Conservation (phyloP, 2,888 invertebrate species). For the Isoperla grammatica region DNA sequence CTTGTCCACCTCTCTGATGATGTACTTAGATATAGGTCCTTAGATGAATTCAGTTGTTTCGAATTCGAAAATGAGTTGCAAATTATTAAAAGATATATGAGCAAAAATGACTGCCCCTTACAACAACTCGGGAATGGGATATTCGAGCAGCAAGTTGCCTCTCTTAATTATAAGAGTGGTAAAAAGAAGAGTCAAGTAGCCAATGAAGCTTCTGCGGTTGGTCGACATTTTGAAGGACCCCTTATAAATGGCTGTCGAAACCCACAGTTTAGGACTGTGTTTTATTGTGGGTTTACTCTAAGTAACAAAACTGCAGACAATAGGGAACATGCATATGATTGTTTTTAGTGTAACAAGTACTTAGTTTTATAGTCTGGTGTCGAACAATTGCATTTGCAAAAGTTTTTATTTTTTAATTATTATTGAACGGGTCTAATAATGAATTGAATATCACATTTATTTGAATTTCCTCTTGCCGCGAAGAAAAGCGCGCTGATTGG, state of each 20-base stretch:
- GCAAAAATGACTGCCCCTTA: slow-evolving; percentile 18
- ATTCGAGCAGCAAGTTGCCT: neutral
- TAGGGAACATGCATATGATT: no score
- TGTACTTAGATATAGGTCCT: slow-evolving; percentile 28
- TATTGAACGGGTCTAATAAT: no score
- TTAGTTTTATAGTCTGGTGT: no score
- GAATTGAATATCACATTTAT: no score
- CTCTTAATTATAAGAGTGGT: neutral
- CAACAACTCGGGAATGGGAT: slow-evolving; percentile 18
- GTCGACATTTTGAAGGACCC: slow-evolving; percentile 3
- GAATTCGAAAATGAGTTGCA: slow-evolving; percentile 32
- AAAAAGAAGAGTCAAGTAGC: neutral
- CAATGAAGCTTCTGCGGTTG: neutral
- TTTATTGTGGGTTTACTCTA: neutral
- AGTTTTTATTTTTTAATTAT: neutral
- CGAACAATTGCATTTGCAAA: slow-evolving; percentile 3
- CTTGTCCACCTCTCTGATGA: slow-evolving; percentile 33
- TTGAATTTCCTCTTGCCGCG: no score
- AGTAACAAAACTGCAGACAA: neutral
- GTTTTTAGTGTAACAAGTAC: no score
- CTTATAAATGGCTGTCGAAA: slow-evolving; percentile 7
- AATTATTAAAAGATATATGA: slow-evolving; percentile 20
- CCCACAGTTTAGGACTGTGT: slow-evolving; percentile 2
- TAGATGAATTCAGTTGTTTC: slow-evolving; percentile 32
- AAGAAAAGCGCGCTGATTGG: no score